A percentile compares a stretch with the other conserved stretches of the same genome.
phyloP scores from a whole-genome alignment of 2,797 vertebrate species.

The Nannoperca obscura region DNA sequence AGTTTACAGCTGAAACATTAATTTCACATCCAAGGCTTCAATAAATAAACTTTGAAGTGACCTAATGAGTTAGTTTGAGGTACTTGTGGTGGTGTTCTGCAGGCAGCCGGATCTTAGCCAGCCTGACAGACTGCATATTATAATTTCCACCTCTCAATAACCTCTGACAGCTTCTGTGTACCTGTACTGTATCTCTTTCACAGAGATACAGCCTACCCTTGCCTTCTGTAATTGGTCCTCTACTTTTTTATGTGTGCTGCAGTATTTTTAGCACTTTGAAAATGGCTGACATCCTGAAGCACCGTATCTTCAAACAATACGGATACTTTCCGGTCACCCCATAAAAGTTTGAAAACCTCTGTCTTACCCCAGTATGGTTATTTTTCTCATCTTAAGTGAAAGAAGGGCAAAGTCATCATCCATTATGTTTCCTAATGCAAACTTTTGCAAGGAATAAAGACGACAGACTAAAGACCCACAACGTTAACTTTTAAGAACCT shows the following conservation, averaged over 20 bases:
- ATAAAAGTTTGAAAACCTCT: background rate
- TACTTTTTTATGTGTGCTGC: background rate
- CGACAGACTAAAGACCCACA: background rate
- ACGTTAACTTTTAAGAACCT: background rate
- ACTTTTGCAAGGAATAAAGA: background rate
- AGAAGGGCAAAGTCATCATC: constrained; percentile 4
- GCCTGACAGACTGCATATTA: background rate
- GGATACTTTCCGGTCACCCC: background rate
- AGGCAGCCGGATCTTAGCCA: constrained; percentile 1
- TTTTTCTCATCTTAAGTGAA: background rate
- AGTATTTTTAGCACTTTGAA: constrained; percentile 3
- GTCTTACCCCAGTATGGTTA: background rate
- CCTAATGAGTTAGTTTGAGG: background rate
- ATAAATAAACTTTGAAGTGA: background rate
- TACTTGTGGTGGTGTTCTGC: background rate
- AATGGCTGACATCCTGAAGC: background rate
- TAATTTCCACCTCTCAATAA: background rate
- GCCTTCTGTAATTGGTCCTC: background rate
- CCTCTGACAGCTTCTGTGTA: background rate
- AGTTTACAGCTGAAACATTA: background rate
- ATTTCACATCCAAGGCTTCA: background rate
- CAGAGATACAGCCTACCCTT: background rate
- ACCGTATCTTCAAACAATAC: background rate
- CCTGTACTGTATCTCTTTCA: background rate
- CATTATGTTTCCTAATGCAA: constrained; percentile 8